Base-by-base conservation (phyloP, 2,113 vertebrate species). In the Turdus rufiventris region DNA sequence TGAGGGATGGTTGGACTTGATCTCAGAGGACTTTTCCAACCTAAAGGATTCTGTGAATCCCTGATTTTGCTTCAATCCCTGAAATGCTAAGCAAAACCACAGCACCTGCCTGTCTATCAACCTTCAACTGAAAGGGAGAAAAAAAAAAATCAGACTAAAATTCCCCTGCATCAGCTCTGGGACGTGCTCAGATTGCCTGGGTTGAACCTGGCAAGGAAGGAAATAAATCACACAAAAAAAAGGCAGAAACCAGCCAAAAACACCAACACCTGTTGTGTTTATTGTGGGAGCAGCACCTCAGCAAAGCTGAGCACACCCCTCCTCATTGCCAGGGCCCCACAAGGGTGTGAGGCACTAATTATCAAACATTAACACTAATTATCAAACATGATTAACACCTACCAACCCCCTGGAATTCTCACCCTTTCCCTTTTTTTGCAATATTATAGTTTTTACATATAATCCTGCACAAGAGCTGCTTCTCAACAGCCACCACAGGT, bases 361-460 rank as follows among this genome's bases (percentile, higher is more conserved):
- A 83, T 5, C 62, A 33, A 26, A 58, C 33, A 73, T n/a, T n/a
- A n/a, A n/a, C 74, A 70, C 72, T 66, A 31, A 76, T 83, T 66
- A 83, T 5, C 62, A 33, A 26, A 58, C 33, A 73, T 82, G 17
- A 73, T 33, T 48, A 62, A 61, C 42, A 31, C 0, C 0, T 4
- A 50, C 40, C 34, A 23, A 73, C 20, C 10, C 33, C 54, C 66
- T 34, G 60, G 6, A 91, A 67, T 58, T 54, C 50, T 31, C 31
- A 60, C 16, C 38, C 19, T 62, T 72, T 23, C 25, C 31, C 6
- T n/a, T 54, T 48, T 56, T 65, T 40, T n/a, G 14, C 3, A 61
- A 2, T 3, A 3, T 13, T 62, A 12, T 1, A 23, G 4, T 16
- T 63, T 38, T 14, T 18, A 25, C 0, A 0, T 1, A 20, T 6